Base-by-base conservation (phyloP, 2,888 invertebrate species). In the Actias luna region DNA sequence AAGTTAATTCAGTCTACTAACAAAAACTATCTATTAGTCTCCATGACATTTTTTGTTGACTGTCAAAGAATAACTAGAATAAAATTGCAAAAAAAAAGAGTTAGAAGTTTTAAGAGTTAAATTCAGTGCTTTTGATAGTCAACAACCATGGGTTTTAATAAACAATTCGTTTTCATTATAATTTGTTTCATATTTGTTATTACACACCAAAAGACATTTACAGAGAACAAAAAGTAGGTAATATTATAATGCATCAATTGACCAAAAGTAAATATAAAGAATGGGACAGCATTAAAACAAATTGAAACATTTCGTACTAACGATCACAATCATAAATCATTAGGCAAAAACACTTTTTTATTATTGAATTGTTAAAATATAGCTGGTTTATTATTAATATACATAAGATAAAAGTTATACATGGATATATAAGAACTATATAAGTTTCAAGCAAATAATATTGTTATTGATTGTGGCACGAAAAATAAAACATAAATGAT, bases 161-260 rank as follows among this genome's bases (percentile, higher is more conserved):
- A 70, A 85, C 90, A 89, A 85, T 72, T 73, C 72, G 69, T 69
- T 75, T 74, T 65, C 70, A 75, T 78, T 79, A 75, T 77, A 69
- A 75, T 82, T 83, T 73, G 70, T 83, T 88, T 85, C 84, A 85
- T 87, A 87, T 88, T 88, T 87, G 85, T 87, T 87, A 87, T 87
- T 85, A 80, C 78, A 83, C 78, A 74, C 76, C 65, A 76, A 74
- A 77, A 74, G 68, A 76, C 80, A 80, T 79, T 75, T 80, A 79
- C 75, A 70, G 80, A 72, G 77, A 80, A 78, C 70, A 76, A 77
- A 82, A 80, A 79, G 75, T 72, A 62, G 12, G 60, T 66, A 70
- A 71, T 67, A 65, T 65, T 70, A 76, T 79, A 79, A 73, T 71
- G 67, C 74, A 74, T 71, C 71, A 69, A n/a, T 73, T 73, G 76